Evolutionary conservation across 1,140 invertebrate genomes (phyloP).

Genomic region (Ceratitis capitata): DNA sequence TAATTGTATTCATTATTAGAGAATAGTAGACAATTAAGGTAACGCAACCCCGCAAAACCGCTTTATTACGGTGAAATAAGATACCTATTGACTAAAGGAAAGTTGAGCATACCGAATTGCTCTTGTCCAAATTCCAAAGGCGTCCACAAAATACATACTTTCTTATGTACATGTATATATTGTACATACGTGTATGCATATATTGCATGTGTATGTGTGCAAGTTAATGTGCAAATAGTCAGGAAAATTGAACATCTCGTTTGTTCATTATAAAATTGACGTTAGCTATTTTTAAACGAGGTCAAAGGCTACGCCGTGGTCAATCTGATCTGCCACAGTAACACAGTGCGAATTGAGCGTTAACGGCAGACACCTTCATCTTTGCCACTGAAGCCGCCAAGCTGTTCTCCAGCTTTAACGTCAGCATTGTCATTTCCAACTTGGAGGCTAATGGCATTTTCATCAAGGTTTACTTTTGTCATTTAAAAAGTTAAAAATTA

Average conservation of each 20-base stretch:
- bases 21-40: too few relatives aligned
- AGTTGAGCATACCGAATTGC: too few relatives aligned
- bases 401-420: not conserved
- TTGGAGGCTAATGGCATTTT: conserved; percentile 28
- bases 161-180: not conserved
- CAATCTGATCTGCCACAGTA: conserved; percentile 7
- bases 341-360: not conserved
- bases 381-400: not conserved
- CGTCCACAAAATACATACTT: too few relatives aligned
- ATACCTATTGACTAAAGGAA: too few relatives aligned
- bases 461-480: conserved; percentile 37
- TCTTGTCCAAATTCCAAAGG: too few relatives aligned
- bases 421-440: conserved; percentile 10
- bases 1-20: too few relatives aligned
- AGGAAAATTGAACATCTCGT: conserved; percentile 8
- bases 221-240: not conserved
- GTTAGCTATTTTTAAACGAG: conserved; percentile 19
- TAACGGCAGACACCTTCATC: conserved; percentile 9
- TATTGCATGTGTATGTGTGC: not conserved
- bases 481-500: conserved; percentile 38
- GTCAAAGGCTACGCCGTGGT: conserved; percentile 37
- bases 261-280: not conserved
- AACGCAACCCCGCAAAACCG: too few relatives aligned
- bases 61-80: too few relatives aligned
- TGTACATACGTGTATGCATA: not conserved